A percentile compares a stretch with the other conserved stretches of the same genome.
phyloP scores from a whole-genome alignment of 2,888 invertebrate species.

The Ecdyonurus torrentis region DNA sequence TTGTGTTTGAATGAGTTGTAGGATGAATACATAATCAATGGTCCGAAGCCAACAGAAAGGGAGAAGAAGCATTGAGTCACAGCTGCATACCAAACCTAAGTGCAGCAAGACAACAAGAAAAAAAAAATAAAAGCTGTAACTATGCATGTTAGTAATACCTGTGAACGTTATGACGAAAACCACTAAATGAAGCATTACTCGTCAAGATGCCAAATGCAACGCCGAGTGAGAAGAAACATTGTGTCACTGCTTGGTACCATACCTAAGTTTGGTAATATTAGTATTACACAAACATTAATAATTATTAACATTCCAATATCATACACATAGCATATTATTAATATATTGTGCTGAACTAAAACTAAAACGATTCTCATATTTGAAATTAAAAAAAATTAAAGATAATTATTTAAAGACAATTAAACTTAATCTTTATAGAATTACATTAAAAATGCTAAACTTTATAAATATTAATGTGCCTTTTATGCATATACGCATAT shows the following conservation, averaged over 20 bases:
- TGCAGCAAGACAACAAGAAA: not conserved
- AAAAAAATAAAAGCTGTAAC: not conserved
- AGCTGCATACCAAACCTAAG: slow-evolving; percentile 59
- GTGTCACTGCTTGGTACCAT: slow-evolving; percentile 46
- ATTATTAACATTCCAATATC: too few species aligned
- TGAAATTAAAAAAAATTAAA: too few species aligned
- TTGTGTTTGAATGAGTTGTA: slow-evolving; percentile 56
- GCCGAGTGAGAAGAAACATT: slow-evolving; percentile 44
- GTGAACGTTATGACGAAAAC: slow-evolving; percentile 39
- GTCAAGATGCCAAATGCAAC: slow-evolving; percentile 45
- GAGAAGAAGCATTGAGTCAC: slow-evolving; percentile 68
- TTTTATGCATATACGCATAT: too few species aligned
- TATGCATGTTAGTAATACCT: slow-evolving; percentile 24
- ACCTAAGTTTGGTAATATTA: too few species aligned
- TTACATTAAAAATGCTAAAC: too few species aligned
- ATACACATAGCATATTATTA: too few species aligned
- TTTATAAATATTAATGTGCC: too few species aligned
- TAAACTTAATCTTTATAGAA: too few species aligned
- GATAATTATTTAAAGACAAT: too few species aligned
- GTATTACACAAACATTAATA: too few species aligned
- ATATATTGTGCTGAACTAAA: too few species aligned
- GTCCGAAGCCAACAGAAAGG: slow-evolving; percentile 53
- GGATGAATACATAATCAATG: slow-evolving; percentile 61
- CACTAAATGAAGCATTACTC: slow-evolving; percentile 43
- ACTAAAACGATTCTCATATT: too few species aligned